phyloP scores from a whole-genome alignment of 2,888 invertebrate species.

The Tanytarsus gracilentus region DNA sequence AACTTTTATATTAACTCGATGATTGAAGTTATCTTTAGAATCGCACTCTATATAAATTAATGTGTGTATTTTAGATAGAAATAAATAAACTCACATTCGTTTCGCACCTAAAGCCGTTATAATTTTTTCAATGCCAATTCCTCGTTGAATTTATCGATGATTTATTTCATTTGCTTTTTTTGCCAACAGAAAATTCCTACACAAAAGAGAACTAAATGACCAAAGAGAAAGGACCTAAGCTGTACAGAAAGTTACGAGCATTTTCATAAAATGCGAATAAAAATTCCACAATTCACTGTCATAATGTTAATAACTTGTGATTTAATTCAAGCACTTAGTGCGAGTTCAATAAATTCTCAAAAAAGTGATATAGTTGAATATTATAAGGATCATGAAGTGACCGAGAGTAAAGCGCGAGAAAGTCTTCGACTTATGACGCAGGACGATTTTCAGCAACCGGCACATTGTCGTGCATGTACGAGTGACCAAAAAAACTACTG shows the following conservation, averaged over 20 bases:
- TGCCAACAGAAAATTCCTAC: not conserved
- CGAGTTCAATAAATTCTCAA: constrained; percentile 2
- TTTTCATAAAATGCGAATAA: not conserved
- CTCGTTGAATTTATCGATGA: not conserved
- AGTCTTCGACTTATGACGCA: not conserved
- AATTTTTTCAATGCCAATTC: no score
- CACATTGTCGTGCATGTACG: constrained; percentile 37
- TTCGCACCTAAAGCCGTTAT: no score
- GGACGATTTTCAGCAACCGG: constrained; percentile 29
- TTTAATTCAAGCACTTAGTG: constrained; percentile 12
- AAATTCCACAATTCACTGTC: not conserved
- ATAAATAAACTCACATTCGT: no score
- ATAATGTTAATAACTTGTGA: constrained; percentile 4
- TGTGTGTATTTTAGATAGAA: not conserved
- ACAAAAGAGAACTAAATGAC: constrained; percentile 4
- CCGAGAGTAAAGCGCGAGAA: constrained; percentile 15
- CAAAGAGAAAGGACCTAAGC: constrained; percentile 7
- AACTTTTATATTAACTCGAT: not conserved
- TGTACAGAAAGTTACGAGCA: not conserved
- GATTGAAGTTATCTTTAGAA: constrained; percentile 2
- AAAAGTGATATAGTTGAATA: constrained; percentile 11
- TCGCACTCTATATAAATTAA: not conserved
- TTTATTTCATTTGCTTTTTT: not conserved
- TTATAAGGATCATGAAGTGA: constrained; percentile 21
- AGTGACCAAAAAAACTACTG: constrained; percentile 38